Percentiles rank a stretch among this genome's conserved stretches.
Evolutionary conservation across 2,888 invertebrate species (phyloP).

Genomic region (Leucozona laternaria): DNA sequence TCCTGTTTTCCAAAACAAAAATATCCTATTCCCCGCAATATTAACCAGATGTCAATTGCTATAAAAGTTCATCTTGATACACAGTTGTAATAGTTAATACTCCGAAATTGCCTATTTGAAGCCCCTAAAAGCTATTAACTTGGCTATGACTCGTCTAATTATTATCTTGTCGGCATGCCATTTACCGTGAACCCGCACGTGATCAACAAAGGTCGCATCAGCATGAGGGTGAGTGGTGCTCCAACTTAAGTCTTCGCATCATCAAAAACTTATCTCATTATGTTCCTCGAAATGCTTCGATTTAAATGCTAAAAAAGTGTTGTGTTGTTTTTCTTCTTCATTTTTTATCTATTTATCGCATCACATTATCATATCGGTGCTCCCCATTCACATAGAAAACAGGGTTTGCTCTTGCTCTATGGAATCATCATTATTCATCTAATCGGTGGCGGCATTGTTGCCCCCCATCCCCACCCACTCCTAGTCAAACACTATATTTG

Average conservation of each 20-base stretch:
- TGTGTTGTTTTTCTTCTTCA: conserved; percentile 24
- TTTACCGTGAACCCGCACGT: neutral
- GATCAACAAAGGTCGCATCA: neutral
- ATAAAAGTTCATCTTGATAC: conserved; percentile 20
- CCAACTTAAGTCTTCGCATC: conserved; percentile 41
- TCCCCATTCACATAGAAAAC: neutral
- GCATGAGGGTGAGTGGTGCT: too few species aligned
- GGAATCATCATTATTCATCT: conserved; percentile 71
- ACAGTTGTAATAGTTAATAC: neutral
- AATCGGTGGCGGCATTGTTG: conserved; percentile 35
- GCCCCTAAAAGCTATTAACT: neutral
- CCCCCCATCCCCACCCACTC: neutral
- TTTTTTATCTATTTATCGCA: conserved; percentile 69
- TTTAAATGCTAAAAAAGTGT: conserved; percentile 71
- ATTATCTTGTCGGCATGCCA: neutral
- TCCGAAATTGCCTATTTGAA: neutral
- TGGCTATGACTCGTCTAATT: conserved; percentile 10
- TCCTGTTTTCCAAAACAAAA: neutral
- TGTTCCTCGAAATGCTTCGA: conserved; percentile 57
- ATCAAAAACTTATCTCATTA: conserved; percentile 73
- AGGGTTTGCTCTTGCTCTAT: conserved; percentile 27
- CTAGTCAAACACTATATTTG: neutral
- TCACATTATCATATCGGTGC: conserved; percentile 61
- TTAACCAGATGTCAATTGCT: conserved; percentile 3
- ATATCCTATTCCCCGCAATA: neutral